phyloP scores from a whole-genome alignment of 2,797 vertebrate species.

The Phoeniculus purpureus region DNA sequence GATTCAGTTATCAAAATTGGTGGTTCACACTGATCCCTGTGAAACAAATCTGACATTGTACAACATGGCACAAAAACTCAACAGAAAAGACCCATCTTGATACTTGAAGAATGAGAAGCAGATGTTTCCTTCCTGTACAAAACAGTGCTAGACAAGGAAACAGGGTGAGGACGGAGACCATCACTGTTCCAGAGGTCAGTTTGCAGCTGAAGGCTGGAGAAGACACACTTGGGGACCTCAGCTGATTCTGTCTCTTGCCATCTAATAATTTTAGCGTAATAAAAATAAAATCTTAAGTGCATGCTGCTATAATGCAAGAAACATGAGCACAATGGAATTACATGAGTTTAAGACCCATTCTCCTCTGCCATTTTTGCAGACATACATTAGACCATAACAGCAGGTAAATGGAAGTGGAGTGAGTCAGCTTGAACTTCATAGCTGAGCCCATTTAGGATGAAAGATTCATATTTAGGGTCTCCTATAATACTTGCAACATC shows the following conservation, averaged over 20 bases:
- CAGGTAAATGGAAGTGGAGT: neutral
- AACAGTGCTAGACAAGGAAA: neutral
- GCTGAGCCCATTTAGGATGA: neutral
- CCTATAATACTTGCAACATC: neutral
- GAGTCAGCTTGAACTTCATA: neutral
- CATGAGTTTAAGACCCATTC: neutral
- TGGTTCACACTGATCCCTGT: neutral
- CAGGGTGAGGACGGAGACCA: accelerated
- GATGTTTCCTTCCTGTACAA: neutral
- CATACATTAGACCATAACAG: neutral
- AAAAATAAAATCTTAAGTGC: neutral
- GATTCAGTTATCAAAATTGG: neutral
- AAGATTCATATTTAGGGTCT: neutral
- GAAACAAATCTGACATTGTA: neutral
- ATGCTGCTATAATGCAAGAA: neutral
- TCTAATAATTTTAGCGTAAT: neutral
- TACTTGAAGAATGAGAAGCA: neutral
- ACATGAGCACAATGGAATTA: neutral
- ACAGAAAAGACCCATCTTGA: neutral
- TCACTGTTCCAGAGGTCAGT: neutral
- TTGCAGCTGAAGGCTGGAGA: neutral
- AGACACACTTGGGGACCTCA: neutral
- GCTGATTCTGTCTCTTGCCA: neutral
- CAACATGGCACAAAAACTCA: neutral
- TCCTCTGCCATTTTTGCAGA: neutral